Conservation (phyloP, 2,888 invertebrate genomes). For the Pasiphila rectangulata region DNA sequence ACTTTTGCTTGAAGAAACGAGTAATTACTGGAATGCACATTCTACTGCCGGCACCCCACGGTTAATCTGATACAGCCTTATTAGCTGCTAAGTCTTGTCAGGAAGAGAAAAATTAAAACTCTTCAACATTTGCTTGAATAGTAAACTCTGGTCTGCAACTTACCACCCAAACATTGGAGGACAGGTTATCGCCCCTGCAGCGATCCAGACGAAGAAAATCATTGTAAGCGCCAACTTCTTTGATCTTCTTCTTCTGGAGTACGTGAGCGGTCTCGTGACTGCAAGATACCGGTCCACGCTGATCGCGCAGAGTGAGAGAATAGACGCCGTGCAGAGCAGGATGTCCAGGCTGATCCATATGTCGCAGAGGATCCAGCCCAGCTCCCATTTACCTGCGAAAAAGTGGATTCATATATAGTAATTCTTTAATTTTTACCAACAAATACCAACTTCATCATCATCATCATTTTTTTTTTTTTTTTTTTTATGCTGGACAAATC, state of each 20-base stretch:
- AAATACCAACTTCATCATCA: no score
- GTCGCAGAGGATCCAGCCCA: conserved; percentile 93
- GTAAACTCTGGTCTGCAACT: no score
- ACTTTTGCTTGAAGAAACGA: no score
- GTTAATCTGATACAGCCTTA: no score
- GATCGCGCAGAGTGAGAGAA: conserved; percentile 95
- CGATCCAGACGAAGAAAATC: conserved; percentile 94
- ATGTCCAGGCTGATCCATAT: conserved; percentile 97
- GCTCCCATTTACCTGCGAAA: conserved; percentile 88
- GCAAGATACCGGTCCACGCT: conserved; percentile 95
- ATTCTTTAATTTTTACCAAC: no score
- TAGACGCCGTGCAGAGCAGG: conserved; percentile 95
- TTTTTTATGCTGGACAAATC: no score
- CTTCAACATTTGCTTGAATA: no score
- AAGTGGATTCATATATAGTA: conserved; percentile 1
- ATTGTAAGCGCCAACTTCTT: conserved; percentile 91
- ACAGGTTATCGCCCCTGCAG: conserved; percentile 94
- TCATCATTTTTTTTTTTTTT: no score
- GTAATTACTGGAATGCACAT: no score
- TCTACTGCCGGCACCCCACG: no score
- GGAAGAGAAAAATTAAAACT: no score
- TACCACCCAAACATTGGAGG: conserved; percentile 96
- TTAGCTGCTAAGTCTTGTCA: no score
- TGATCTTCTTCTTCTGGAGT: conserved; percentile 92
- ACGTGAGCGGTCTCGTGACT: conserved; percentile 95